Percentiles rank a stretch among this genome's conserved stretches.
These are phyloP conservation scores for Nysson spinosus DNA, from an alignment of 2,888 invertebrate genomes.

Conservation along the genomic window DNA sequence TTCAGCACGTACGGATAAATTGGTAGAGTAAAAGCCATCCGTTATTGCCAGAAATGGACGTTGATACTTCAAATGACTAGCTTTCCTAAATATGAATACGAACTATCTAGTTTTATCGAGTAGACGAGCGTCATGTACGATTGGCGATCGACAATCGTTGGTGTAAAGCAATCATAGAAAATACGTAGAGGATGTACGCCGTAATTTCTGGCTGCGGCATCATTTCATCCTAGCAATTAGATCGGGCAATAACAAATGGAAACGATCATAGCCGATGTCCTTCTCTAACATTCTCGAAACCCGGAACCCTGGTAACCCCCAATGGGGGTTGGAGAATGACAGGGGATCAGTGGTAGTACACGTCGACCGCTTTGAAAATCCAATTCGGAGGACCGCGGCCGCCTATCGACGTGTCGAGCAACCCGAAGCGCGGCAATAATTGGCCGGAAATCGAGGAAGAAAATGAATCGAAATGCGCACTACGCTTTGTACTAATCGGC, in stretches of 20 bases:
- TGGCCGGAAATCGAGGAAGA: conserved; percentile 62
- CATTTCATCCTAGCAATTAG: conserved; percentile 70
- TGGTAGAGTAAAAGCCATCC: background rate
- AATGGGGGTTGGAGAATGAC: conserved; percentile 4
- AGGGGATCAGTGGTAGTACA: conserved; percentile 23
- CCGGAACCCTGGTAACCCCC: background rate
- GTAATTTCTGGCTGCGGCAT: conserved; percentile 65
- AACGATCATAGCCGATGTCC: conserved; percentile 39
- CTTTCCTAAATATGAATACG: conserved; percentile 5
- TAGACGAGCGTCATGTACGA: background rate
- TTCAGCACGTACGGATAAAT: no score
- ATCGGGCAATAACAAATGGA: conserved; percentile 67
- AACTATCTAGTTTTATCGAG: conserved; percentile 13
- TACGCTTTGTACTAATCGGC: conserved; percentile 17
- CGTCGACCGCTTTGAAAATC: conserved; percentile 49
- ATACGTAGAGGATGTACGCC: conserved; percentile 51
- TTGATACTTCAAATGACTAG: conserved; percentile 8
- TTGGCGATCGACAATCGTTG: conserved; percentile 9
- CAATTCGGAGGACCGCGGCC: conserved; percentile 40
- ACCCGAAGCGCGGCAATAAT: conserved; percentile 50
- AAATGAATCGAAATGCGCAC: conserved; percentile 56
- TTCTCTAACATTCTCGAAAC: background rate
- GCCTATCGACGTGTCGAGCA: conserved; percentile 26
- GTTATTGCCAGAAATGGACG: background rate
- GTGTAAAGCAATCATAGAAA: conserved; percentile 59